Conservation (phyloP, 2,113 vertebrate genomes). For the Globicephala melas region DNA sequence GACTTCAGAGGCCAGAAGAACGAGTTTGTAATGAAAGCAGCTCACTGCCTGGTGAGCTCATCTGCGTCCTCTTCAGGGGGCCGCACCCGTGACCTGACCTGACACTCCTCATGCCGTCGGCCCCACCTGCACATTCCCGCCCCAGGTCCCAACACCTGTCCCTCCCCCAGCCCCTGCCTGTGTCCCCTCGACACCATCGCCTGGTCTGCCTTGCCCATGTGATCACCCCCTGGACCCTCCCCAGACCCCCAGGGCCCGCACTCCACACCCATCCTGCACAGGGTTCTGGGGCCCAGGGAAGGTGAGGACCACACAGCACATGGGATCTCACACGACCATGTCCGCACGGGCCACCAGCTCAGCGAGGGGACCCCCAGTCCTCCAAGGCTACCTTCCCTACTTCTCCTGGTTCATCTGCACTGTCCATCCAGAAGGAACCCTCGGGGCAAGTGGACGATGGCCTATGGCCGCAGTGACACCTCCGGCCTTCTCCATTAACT, state of each 20-base stretch:
- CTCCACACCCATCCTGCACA: background rate
- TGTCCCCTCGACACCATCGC: background rate
- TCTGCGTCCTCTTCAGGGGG: background rate
- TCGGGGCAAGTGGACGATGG: fast-evolving
- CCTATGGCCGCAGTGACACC: fast-evolving
- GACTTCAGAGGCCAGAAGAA: background rate
- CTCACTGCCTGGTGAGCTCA: background rate
- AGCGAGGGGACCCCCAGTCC: background rate
- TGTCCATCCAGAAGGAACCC: background rate
- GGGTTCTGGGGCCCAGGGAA: background rate
- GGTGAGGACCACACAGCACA: background rate
- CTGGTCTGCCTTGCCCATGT: background rate
- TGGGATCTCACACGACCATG: background rate
- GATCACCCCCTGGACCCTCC: background rate
- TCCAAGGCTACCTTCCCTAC: background rate
- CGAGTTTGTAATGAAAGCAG: background rate
- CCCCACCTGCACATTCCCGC: background rate
- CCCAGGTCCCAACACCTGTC: background rate
- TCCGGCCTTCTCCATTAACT: background rate
- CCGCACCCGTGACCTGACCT: background rate
- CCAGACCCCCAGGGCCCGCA: background rate
- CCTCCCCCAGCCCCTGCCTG: background rate
- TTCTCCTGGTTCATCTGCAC: background rate
- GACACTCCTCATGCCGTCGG: background rate
- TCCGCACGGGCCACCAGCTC: background rate